Base-by-base conservation (phyloP, 2,113 vertebrate genomes). In the Crotalus viridis region DNA sequence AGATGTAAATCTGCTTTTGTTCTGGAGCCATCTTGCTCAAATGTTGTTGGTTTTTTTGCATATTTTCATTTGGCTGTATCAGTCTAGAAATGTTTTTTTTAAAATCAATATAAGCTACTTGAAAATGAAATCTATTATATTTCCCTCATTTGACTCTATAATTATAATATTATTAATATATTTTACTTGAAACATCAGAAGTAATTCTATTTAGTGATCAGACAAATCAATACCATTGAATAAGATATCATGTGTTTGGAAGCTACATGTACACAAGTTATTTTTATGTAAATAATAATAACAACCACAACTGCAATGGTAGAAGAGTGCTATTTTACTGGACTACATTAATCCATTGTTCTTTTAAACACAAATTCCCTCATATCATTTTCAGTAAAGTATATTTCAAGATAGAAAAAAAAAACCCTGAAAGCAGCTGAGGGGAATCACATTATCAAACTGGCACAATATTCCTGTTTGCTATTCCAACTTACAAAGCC, bases 1-100 rank as follows among this genome's bases (percentile, higher is more conserved):
- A 43, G 33, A 74, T 0, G 0, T 15, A n/a, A 24, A 88, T 81
- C 33, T 91, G 24, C 61, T 89, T 93, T 52, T 13, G 43, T 90
- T 55, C 0, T 0, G 3, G 8, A 0, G 1, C n/a, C 3, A 19
- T 52, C 5, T 59, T 57, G 4, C 17, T 48, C 33, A 55, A 10
- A 0, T 43, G 3, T 52, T 87, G 28, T 21, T 51, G 5, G 0
- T 48, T 51, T 51, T 51, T 51, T 51, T 5, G 56, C 10, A 51
- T 88, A 59, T 26, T 89, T 92, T 89, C 54, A 85, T 61, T 86
- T 89, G 88, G 57, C 28, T 61, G 7, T 15, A 43, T 64, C 48
- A 48, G n/a, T 43, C 43, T 9, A 24, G 3, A 39, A 26, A 69
- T 69, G 28, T n/a, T 57, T 22, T 81, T 46, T 28, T 64, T 51